Evolutionary conservation across 2,113 vertebrate species (phyloP).

Genomic region (Ranitomeya variabilis): DNA sequence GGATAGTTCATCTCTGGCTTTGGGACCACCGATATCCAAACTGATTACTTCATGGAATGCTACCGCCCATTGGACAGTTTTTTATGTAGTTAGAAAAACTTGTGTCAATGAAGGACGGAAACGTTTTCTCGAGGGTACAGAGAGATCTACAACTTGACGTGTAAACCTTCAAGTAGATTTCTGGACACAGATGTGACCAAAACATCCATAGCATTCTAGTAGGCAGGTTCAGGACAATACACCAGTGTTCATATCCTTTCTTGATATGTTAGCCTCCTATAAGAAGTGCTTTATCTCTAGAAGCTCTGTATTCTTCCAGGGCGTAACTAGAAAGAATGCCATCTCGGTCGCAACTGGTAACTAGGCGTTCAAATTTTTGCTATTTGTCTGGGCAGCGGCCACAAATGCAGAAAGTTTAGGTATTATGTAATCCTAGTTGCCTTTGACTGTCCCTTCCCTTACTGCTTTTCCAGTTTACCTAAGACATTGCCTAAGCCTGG

Average conservation of each 20-base stretch:
- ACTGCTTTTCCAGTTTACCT: not conserved
- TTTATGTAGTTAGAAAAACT: not conserved
- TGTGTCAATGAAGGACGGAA: not conserved
- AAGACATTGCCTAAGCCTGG: not conserved
- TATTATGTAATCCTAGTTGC: not conserved
- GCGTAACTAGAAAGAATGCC: not conserved
- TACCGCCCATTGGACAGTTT: not conserved
- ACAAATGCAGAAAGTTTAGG: not conserved
- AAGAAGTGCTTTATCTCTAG: not conserved
- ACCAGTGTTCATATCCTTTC: not conserved
- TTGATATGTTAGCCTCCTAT: not conserved
- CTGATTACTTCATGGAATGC: not conserved
- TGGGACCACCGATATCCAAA: not conserved
- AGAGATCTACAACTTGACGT: not conserved
- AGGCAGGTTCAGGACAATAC: not conserved
- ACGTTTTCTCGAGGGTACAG: not conserved
- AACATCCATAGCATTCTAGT: not conserved
- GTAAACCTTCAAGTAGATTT: no score
- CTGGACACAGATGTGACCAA: not conserved
- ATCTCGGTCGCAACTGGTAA: not conserved
- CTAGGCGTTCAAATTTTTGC: not conserved
- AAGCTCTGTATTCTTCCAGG: not conserved
- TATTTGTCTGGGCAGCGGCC: not conserved
- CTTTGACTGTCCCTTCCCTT: not conserved
- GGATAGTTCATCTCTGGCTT: not conserved